Percentiles rank a stretch among this genome's conserved stretches.
phyloP scores from a whole-genome alignment of 2,888 invertebrate genomes.

The Lycophotia porphyrea region DNA sequence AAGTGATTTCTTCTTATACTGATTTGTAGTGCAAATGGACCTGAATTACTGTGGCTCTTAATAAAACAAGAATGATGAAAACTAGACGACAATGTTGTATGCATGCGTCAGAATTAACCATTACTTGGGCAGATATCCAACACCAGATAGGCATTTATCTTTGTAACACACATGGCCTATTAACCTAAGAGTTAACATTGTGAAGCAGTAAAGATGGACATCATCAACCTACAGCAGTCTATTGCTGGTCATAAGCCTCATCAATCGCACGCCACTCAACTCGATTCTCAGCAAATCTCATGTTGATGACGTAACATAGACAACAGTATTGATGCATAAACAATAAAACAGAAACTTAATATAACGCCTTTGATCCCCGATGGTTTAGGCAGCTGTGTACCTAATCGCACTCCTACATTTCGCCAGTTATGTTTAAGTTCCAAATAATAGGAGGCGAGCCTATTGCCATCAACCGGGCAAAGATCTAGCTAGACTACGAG shows the following conservation, averaged over 20 bases:
- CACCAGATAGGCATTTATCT: slow-evolving; percentile 45
- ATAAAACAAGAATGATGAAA: neutral
- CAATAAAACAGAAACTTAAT: neutral
- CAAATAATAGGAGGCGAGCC: neutral
- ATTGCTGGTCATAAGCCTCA: no score
- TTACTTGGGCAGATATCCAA: slow-evolving; percentile 47
- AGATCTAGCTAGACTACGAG: neutral
- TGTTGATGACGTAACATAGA: neutral
- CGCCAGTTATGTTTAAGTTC: neutral
- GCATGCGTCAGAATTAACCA: slow-evolving; percentile 21
- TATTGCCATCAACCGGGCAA: neutral
- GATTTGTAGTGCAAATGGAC: neutral
- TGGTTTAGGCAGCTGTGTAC: neutral
- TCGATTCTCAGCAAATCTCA: no score
- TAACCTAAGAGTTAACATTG: slow-evolving; percentile 44
- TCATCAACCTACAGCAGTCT: no score
- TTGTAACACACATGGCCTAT: slow-evolving; percentile 45
- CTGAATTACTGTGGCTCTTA: neutral
- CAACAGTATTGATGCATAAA: slow-evolving; percentile 8
- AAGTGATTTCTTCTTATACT: neutral
- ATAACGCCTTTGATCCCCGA: neutral
- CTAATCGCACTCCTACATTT: neutral
- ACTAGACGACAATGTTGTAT: slow-evolving; percentile 9
- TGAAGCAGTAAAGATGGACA: slow-evolving; percentile 10
- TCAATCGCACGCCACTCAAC: no score